These are phyloP conservation scores for Sitta carolinensis DNA, from an alignment of 2,797 vertebrate species.

Conservation along the genomic window DNA sequence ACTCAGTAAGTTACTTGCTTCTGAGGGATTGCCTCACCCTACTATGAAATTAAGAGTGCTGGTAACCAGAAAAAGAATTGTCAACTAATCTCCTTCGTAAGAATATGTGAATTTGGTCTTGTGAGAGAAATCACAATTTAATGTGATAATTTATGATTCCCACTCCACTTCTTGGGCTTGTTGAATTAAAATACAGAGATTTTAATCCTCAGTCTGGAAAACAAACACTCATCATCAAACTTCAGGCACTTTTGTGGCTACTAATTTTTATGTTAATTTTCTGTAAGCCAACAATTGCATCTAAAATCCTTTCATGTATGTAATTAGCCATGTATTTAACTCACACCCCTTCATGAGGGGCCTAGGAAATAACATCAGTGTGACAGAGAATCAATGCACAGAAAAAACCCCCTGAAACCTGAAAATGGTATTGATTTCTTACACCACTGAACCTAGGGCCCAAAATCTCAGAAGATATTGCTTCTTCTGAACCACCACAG, in stretches of 20 bases:
- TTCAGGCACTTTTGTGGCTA: background rate
- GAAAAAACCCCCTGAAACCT: background rate
- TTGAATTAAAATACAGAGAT: background rate
- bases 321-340: background rate
- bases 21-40: background rate
- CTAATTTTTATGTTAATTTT: background rate
- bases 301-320: background rate
- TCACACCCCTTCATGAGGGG: background rate
- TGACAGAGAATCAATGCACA: background rate
- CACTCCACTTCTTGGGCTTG: background rate
- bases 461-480: background rate
- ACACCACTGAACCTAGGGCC: background rate
- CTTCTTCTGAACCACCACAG: background rate
- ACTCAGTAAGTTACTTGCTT: background rate
- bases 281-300: background rate
- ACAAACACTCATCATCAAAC: background rate
- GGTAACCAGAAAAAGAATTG: background rate
- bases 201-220: background rate
- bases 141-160: background rate
- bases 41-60: background rate
- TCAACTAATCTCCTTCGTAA: background rate
- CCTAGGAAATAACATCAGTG: background rate
- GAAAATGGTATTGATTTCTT: background rate
- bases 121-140: background rate
- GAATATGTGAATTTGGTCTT: background rate